These are phyloP conservation scores for Heterocephalus glaber DNA, from an alignment of 2,113 vertebrate genomes.

Conservation along the genomic window DNA sequence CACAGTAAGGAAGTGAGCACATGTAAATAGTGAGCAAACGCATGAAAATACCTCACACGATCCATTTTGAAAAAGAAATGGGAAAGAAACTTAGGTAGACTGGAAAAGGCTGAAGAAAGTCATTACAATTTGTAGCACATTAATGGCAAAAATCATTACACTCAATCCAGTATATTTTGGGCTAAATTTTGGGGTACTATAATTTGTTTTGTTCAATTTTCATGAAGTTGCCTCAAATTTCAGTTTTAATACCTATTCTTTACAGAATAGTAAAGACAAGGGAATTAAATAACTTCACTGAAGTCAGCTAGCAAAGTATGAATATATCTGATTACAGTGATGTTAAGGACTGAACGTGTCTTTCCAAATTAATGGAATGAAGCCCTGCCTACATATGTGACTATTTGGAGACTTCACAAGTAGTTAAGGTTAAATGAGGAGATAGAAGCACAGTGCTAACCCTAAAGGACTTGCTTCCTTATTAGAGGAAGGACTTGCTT, in stretches of 20 bases:
- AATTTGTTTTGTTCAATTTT: neutral
- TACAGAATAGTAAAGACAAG: neutral
- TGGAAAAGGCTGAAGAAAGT: neutral
- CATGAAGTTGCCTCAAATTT: neutral
- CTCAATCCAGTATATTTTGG: neutral
- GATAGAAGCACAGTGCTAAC: neutral
- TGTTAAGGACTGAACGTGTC: neutral
- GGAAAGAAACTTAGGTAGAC: neutral
- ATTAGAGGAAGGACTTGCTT: neutral
- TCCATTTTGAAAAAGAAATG: neutral
- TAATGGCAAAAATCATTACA: neutral
- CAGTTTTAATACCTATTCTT: neutral
- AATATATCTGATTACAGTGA: neutral
- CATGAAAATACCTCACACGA: neutral
- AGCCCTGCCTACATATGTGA: neutral
- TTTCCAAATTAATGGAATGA: neutral
- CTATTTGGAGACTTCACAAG: neutral
- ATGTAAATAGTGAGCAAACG: neutral
- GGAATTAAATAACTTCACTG: neutral
- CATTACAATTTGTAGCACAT: neutral
- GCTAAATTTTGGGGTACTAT: neutral
- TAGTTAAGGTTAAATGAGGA: neutral
- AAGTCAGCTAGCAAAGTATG: neutral
- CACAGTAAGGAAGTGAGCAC: neutral
- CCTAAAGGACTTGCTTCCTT: neutral